Conservation (phyloP, 2,113 vertebrate genomes). For the Chrysemys picta region DNA sequence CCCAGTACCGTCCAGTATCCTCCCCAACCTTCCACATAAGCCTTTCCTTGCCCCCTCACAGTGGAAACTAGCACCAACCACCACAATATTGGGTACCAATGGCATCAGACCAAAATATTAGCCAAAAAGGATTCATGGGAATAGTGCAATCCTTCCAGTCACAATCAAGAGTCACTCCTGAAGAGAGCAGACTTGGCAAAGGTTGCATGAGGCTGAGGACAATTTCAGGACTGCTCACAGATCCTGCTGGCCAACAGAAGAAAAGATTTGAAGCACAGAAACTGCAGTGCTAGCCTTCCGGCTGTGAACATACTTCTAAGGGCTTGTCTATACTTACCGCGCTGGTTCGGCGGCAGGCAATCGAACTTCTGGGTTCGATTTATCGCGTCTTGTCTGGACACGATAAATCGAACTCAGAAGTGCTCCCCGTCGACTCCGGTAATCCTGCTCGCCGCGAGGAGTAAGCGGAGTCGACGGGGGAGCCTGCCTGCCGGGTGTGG, state of each 20-base stretch:
- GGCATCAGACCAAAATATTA: rapidly evolving
- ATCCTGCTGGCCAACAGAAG: rapidly evolving
- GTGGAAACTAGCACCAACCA: neutral
- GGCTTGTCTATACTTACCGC: no score
- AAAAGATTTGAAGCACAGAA: rapidly evolving
- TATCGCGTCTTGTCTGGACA: no score
- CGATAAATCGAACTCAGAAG: no score
- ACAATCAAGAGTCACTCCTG: rapidly evolving
- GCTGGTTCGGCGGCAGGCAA: no score
- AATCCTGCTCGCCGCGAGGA: no score
- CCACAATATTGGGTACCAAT: rapidly evolving
- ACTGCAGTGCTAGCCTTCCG: neutral
- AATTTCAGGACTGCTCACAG: neutral
- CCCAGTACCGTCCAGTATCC: neutral
- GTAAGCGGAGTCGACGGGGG: no score
- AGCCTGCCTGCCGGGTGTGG: no score
- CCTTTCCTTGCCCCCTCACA: neutral
- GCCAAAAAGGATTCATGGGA: neutral
- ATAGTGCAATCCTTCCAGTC: neutral
- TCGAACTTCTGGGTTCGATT: no score
- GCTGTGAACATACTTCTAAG: neutral
- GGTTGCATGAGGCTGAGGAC: neutral
- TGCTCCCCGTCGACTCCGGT: no score
- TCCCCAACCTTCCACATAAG: neutral
- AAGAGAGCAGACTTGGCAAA: neutral